A percentile compares a stretch with the other conserved stretches of the same genome.
Conservation (phyloP, 1,140 invertebrate genomes). For the Apocrypta bakeri region DNA sequence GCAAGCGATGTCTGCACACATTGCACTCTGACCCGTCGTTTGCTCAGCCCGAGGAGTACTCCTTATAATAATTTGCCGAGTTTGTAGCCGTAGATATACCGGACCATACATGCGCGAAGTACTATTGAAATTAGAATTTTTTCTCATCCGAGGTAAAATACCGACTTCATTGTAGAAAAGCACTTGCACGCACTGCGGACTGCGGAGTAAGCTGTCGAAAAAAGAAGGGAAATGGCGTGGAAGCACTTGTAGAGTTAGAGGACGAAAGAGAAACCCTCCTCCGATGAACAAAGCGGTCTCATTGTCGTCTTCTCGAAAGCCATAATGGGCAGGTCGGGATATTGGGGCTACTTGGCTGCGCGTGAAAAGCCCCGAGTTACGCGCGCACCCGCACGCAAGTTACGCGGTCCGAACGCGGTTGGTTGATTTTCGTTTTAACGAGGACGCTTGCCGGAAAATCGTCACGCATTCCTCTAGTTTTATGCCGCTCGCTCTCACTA, state of each 20-base stretch:
- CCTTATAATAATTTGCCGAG: neutral
- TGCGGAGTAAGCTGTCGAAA: neutral
- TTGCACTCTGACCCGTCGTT: neutral
- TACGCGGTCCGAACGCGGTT: slow-evolving; percentile 40
- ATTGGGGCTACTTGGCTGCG: neutral
- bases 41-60: too few relatives aligned
- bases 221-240: slow-evolving; percentile 13
- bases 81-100: neutral
- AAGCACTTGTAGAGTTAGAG: slow-evolving; percentile 16
- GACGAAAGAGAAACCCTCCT: neutral
- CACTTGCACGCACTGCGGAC: neutral
- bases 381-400: slow-evolving; percentile 26
- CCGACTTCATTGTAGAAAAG: too few relatives aligned
- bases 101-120: too few relatives aligned
- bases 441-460: slow-evolving; percentile 51
- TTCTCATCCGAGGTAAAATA: too few relatives aligned
- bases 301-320: slow-evolving; percentile 21
- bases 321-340: neutral
- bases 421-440: slow-evolving; percentile 54
- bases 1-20: neutral
- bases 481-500: slow-evolving; percentile 31
- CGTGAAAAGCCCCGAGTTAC: neutral
- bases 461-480: slow-evolving; percentile 49
- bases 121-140: too few relatives aligned
- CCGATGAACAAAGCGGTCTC: slow-evolving; percentile 5